Conservation (phyloP, 1,140 invertebrate species). For the Drosophila persimilis region DNA sequence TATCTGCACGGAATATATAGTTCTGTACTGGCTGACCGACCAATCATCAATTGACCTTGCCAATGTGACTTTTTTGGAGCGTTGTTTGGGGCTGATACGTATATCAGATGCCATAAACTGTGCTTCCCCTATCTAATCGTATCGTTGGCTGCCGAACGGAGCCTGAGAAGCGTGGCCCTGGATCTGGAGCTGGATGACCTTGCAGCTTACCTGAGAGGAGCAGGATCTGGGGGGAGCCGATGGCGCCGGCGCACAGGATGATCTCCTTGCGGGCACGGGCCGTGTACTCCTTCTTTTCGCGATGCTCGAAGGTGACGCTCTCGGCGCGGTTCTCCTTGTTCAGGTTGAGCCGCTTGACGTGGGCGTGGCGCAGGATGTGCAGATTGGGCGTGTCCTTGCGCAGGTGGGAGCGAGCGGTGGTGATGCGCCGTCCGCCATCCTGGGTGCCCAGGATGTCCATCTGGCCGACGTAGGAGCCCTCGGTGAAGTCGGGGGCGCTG, state of each 20-base stretch:
- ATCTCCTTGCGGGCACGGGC: constrained; percentile 80
- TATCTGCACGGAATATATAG: too few relatives aligned
- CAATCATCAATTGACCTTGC: constrained; percentile 15
- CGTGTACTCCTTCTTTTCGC: constrained; percentile 83
- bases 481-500: constrained; percentile 84
- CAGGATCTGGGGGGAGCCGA: constrained; percentile 85
- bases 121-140: constrained; percentile 34
- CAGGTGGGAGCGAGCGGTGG: constrained; percentile 85
- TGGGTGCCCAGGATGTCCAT: constrained; percentile 83
- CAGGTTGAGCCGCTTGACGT: constrained; percentile 90
- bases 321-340: constrained; percentile 88
- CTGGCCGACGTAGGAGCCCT: constrained; percentile 84
- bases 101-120: constrained; percentile 13
- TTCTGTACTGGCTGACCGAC: neutral
- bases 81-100: constrained; percentile 5
- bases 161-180: too few relatives aligned
- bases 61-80: constrained; percentile 12
- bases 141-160: constrained; percentile 4
- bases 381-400: constrained; percentile 88
- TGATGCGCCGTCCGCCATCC: constrained; percentile 85
- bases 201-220: constrained; percentile 85
- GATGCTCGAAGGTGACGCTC: constrained; percentile 90
- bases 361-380: constrained; percentile 89
- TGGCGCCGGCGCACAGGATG: constrained; percentile 84
- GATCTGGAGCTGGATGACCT: too few relatives aligned